Percentiles rank a stretch among this genome's conserved stretches.
phyloP scores from a whole-genome alignment of 2,888 invertebrate species.

The Oxycera nigricornis region DNA sequence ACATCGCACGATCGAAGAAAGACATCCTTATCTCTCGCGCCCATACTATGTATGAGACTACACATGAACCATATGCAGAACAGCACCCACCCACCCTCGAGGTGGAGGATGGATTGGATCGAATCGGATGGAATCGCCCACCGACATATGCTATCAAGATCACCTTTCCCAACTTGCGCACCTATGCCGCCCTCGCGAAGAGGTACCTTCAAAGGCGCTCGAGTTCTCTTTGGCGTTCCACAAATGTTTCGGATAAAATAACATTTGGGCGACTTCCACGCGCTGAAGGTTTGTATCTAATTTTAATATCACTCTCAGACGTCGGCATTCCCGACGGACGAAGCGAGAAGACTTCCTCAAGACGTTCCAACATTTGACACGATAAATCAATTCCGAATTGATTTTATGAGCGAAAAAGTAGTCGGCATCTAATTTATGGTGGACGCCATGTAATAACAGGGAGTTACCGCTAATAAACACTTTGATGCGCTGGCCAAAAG shows the following conservation, averaged over 20 bases:
- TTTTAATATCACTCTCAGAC: conserved; percentile 6
- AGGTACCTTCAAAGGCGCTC: not conserved
- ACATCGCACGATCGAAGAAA: conserved; percentile 2
- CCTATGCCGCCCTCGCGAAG: not conserved
- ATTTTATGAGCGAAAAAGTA: conserved; percentile 31
- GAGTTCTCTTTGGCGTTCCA: conserved; percentile 3
- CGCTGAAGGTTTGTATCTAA: conserved; percentile 9
- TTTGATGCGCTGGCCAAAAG: conserved; percentile 35
- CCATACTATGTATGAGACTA: not conserved
- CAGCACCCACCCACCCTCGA: not conserved
- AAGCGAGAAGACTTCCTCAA: not conserved
- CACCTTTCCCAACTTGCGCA: conserved; percentile 11
- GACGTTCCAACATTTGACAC: conserved; percentile 33
- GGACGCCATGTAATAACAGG: conserved; percentile 21
- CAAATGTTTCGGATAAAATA: not conserved
- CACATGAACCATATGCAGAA: conserved; percentile 12
- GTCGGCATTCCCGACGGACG: not conserved
- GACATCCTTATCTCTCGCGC: not conserved
- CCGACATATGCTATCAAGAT: conserved; percentile 32
- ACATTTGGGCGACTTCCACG: conserved; percentile 21
- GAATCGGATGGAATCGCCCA: not conserved
- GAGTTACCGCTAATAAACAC: conserved; percentile 27
- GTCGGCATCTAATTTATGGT: conserved; percentile 24
- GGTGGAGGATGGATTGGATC: not conserved
- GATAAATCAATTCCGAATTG: conserved; percentile 36